Evolutionary conservation across 2,113 vertebrate genomes (phyloP).

Genomic region (Tetraodon nigroviridis): DNA sequence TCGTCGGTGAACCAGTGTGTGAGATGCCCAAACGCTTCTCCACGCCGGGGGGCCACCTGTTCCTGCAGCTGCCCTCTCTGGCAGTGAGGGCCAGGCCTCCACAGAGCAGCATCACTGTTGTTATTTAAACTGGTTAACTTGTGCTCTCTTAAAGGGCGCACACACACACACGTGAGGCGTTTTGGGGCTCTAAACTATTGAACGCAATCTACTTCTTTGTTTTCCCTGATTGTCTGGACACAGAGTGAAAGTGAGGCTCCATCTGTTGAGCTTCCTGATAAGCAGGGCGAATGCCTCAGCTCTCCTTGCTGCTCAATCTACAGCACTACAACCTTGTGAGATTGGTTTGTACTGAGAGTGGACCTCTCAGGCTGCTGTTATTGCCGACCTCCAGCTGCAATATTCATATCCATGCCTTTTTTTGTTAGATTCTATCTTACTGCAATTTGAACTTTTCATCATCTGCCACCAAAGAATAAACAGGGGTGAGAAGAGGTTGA

Average conservation of each 20-base stretch:
- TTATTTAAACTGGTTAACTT: too few species aligned
- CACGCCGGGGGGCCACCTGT: too few species aligned
- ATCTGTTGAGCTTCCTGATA: constrained; percentile 34
- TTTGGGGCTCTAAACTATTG: constrained; percentile 31
- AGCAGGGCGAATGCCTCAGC: constrained; percentile 14
- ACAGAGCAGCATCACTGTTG: neutral
- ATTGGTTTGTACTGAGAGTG: constrained; percentile 55
- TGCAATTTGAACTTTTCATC: constrained; percentile 54
- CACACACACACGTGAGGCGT: constrained; percentile 2
- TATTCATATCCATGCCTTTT: constrained; percentile 57
- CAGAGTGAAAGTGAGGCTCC: constrained; percentile 10
- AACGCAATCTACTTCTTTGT: constrained; percentile 39
- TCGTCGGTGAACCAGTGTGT: too few species aligned
- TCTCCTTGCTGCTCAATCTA: constrained; percentile 36
- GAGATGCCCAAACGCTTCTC: too few species aligned
- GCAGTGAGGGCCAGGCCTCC: too few species aligned
- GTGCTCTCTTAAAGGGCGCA: neutral
- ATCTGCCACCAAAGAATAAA: constrained; percentile 37
- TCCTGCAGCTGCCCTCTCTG: too few species aligned
- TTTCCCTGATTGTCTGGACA: constrained; percentile 26
- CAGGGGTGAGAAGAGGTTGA: constrained; percentile 49
- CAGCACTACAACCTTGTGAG: constrained; percentile 45
- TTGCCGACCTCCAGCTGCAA: constrained; percentile 38
- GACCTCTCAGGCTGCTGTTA: constrained; percentile 32
- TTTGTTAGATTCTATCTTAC: constrained; percentile 50